Evolutionary conservation across 2,113 vertebrate genomes (phyloP).

Genomic region (Eurystomus gularis): DNA sequence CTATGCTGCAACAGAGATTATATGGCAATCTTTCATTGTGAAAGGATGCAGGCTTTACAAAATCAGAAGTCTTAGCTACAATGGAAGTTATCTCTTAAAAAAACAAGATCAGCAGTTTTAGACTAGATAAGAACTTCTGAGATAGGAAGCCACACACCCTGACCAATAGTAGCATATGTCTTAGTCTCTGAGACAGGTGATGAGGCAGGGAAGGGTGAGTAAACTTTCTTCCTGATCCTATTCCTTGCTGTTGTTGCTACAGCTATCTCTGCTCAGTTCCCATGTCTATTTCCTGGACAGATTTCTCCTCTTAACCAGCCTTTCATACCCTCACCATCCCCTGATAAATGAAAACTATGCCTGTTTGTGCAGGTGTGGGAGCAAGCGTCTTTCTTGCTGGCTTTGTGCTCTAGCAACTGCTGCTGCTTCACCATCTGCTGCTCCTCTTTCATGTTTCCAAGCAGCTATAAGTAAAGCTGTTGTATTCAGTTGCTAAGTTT

Average conservation of each 20-base stretch:
- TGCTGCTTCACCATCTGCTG: constrained; percentile 38
- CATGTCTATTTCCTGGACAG: not conserved
- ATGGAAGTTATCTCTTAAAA: not conserved
- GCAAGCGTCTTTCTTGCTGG: constrained; percentile 2
- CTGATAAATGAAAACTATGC: not conserved
- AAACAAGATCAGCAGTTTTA: constrained; percentile 15
- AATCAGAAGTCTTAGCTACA: constrained; percentile 21
- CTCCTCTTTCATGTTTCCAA: not conserved
- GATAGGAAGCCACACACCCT: not conserved
- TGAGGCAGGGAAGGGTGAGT: not conserved
- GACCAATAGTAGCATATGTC: not conserved
- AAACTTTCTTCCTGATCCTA: not conserved
- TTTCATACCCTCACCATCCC: not conserved
- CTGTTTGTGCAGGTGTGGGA: constrained; percentile 27
- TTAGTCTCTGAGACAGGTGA: constrained; percentile 9
- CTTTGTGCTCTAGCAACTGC: not conserved
- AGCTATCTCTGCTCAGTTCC: not conserved
- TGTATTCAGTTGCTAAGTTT: constrained; percentile 27
- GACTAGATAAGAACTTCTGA: constrained; percentile 10
- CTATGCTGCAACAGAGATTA: not conserved
- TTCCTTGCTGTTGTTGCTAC: not conserved
- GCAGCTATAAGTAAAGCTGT: constrained; percentile 37
- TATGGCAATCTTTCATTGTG: constrained; percentile 41
- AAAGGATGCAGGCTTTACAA: constrained; percentile 39
- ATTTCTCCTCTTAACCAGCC: not conserved